Evolutionary conservation across 2,113 vertebrate species (phyloP).

Genomic region (Naja naja): DNA sequence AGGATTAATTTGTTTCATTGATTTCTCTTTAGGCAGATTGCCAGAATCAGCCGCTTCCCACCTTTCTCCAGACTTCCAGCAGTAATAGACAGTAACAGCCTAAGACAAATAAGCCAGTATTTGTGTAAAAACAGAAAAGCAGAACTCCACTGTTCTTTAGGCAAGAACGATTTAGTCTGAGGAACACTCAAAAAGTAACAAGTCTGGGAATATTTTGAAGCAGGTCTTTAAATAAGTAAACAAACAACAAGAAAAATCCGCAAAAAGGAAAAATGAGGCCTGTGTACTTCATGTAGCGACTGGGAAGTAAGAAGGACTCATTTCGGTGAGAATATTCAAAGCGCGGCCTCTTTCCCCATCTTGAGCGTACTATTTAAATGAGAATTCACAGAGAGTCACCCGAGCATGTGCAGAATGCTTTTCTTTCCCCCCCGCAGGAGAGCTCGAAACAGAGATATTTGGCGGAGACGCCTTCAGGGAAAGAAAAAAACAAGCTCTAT

Average conservation of each 20-base stretch:
- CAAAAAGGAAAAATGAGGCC: background rate
- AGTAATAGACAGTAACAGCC: constrained; percentile 98
- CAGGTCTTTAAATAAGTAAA: background rate
- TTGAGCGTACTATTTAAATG: background rate
- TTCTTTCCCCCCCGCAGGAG: accelerated
- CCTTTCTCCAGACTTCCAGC: constrained; percentile 92
- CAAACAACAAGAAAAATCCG: background rate
- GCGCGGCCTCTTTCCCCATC: background rate
- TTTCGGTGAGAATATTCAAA: background rate
- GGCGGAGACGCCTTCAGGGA: background rate
- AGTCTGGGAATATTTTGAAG: constrained; percentile 40
- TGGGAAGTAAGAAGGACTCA: background rate
- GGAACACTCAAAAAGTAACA: constrained; percentile 22
- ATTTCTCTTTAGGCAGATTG: constrained; percentile 99
- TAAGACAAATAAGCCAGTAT: constrained; percentile 97
- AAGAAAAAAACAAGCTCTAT: background rate
- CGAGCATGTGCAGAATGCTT: background rate
- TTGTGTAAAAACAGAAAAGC: constrained; percentile 91
- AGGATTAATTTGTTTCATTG: constrained; percentile 99
- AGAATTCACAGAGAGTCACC: background rate
- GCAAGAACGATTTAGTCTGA: constrained; percentile 21
- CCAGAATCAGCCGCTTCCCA: constrained; percentile 98
- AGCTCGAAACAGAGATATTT: background rate
- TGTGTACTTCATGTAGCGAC: background rate
- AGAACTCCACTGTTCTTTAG: constrained; percentile 69